Base-by-base conservation (phyloP, 1,140 invertebrate species). In the Anastrepha ludens region DNA sequence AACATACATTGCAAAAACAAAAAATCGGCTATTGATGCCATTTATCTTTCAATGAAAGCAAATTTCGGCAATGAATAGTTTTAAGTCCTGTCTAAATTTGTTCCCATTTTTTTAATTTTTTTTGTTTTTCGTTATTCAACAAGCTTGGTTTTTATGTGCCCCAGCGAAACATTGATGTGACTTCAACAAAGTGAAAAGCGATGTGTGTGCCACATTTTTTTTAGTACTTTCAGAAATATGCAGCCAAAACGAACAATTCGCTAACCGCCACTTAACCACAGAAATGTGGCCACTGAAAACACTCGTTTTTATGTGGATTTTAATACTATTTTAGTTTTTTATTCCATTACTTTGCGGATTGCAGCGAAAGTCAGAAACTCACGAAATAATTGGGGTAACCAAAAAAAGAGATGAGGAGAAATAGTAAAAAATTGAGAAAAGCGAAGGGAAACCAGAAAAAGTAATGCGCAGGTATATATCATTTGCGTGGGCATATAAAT, bases 291-390 rank as follows among this genome's bases (percentile, higher is more conserved):
- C 44, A 81, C 74, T 11, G 47, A 44, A 55, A 50, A 20, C 55
- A 20, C 2, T n/a, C 44, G 74, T 55, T 81, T 41, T 55, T 81
- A 55, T 81, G 74, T 81, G 47, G 74, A 20, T 81, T 55, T 81
- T 81, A 55, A 55, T 81, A 20, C 55, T 58, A 13, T 47, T 81
- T 81, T 20, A 81, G 9, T 55, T 81, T 55, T 81, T 81, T 55
- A 20, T n/a, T 29, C 0, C 29, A 29, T 29, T 29, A 29, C 29
- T 29, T 29, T 74, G 67, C 41, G 41, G 39, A 9, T 39, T 70
- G 39, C 39, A 15, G 67, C 4, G 17, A 74, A 17, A 41, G 67
- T 55, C 67, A 44, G 67, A 13, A 41, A 41, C 15, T 74, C 67
- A 47, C 67, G 7, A 47, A 74, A 74, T 44, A 74, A 41, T 74